Evolutionary conservation across 2,888 invertebrate species (phyloP).

Genomic region (Stenoptilia bipunctidactyla): DNA sequence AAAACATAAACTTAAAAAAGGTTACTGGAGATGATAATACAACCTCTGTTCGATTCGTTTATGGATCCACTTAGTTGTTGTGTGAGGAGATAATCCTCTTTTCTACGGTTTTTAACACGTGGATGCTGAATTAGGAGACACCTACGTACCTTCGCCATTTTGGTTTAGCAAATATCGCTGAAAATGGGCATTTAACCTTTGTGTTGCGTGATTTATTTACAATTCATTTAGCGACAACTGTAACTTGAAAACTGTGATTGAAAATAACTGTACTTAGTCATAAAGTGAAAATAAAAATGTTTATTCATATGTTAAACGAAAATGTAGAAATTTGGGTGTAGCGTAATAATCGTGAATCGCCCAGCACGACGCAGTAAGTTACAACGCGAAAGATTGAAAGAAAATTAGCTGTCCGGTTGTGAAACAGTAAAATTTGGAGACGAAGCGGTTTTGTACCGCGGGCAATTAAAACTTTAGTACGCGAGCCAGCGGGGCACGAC

Average conservation of each 20-base stretch:
- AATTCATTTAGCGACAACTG: too few relatives aligned
- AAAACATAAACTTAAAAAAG: neutral
- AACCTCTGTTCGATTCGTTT: too few relatives aligned
- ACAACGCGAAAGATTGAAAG: constrained; percentile 45
- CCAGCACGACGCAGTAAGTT: constrained; percentile 51
- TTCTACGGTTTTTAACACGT: neutral
- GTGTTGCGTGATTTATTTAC: too few relatives aligned
- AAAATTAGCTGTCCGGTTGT: constrained; percentile 41
- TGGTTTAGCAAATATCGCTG: too few relatives aligned
- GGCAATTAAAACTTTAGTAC: constrained; percentile 31
- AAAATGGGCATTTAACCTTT: too few relatives aligned
- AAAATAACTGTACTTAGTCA: too few relatives aligned
- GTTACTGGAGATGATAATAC: neutral
- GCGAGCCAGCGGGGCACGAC: constrained; percentile 14
- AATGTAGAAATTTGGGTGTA: constrained; percentile 11
- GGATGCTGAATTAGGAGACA: too few relatives aligned
- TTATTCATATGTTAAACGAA: too few relatives aligned
- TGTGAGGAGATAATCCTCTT: neutral
- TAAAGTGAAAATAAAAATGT: too few relatives aligned
- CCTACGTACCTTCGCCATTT: too few relatives aligned
- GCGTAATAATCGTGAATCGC: constrained; percentile 49
- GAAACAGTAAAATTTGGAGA: constrained; percentile 35
- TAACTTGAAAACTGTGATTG: too few relatives aligned
- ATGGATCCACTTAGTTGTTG: too few relatives aligned
- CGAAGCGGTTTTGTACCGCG: constrained; percentile 26